Percentiles rank a stretch among this genome's conserved stretches.
Evolutionary conservation across 2,797 vertebrate species (phyloP).

Genomic region (Peromyscus attwateri): DNA sequence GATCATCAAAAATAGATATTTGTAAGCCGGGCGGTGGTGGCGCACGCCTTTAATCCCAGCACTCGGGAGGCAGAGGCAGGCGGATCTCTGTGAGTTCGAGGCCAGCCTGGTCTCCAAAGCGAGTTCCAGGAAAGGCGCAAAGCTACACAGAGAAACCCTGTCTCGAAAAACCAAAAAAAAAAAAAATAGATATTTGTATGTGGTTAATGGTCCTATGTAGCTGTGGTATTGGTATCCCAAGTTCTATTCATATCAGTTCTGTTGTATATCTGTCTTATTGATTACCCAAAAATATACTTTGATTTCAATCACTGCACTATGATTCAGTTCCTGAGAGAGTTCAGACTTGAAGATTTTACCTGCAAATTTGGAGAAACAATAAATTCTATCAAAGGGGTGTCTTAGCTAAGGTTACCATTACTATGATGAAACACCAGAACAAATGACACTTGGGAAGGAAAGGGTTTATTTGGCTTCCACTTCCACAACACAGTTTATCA

Average conservation of each 20-base stretch:
- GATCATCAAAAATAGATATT: constrained; percentile 45
- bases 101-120: no score
- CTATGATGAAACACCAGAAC: not conserved
- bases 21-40: no score
- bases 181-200: constrained; percentile 42
- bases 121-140: no score
- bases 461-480: not conserved
- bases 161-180: no score
- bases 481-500: not conserved
- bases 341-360: not conserved
- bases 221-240: not conserved
- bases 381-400: not conserved
- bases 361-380: constrained; percentile 21
- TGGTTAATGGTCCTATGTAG: not conserved
- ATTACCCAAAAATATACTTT: not conserved
- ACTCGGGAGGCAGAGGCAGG: no score
- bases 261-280: not conserved
- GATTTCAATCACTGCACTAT: not conserved
- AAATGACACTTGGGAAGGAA: not conserved
- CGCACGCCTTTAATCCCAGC: no score
- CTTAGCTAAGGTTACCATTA: not conserved
- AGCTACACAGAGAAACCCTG: no score
- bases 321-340: not conserved
- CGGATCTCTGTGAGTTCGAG: no score
- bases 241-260: not conserved